Conservation (phyloP, 2,888 invertebrate genomes). For the Xylophagus ater region DNA sequence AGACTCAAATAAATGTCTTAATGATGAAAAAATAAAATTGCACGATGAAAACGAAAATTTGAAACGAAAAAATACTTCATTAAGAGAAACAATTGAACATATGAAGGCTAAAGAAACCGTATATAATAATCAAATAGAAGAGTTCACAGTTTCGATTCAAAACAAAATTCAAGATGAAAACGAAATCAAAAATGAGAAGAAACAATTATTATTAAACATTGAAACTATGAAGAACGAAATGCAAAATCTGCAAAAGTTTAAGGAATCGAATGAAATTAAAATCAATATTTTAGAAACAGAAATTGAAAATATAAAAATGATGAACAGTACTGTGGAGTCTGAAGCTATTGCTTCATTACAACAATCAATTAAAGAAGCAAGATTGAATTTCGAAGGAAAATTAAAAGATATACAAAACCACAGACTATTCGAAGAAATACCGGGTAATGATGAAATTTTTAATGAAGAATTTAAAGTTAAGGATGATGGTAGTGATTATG, state of each 20-base stretch:
- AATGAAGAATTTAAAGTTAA: too few relatives aligned
- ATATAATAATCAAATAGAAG: constrained; percentile 13
- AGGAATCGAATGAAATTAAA: constrained; percentile 10
- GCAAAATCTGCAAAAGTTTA: not conserved
- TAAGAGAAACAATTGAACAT: constrained; percentile 21
- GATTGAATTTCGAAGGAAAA: constrained; percentile 25
- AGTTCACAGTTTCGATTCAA: constrained; percentile 10
- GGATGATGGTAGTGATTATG: too few relatives aligned
- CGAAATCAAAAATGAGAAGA: constrained; percentile 40
- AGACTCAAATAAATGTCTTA: constrained; percentile 27
- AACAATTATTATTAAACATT: constrained; percentile 26
- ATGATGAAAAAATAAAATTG: constrained; percentile 21
- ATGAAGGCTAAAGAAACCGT: too few relatives aligned
- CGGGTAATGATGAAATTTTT: too few relatives aligned
- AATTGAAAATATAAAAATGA: constrained; percentile 13
- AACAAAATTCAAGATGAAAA: constrained; percentile 22
- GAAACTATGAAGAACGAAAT: constrained; percentile 13
- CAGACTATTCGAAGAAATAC: too few relatives aligned
- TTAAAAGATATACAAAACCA: constrained; percentile 23
- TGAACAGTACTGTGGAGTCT: constrained; percentile 13
- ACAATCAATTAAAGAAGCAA: constrained; percentile 21
- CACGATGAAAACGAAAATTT: too few relatives aligned
- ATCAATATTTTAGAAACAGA: constrained; percentile 18
- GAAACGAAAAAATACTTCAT: constrained; percentile 28
- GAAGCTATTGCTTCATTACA: constrained; percentile 18